These are phyloP conservation scores for Formicarius rufipectus DNA, from an alignment of 2,113 vertebrate species.

Conservation along the genomic window DNA sequence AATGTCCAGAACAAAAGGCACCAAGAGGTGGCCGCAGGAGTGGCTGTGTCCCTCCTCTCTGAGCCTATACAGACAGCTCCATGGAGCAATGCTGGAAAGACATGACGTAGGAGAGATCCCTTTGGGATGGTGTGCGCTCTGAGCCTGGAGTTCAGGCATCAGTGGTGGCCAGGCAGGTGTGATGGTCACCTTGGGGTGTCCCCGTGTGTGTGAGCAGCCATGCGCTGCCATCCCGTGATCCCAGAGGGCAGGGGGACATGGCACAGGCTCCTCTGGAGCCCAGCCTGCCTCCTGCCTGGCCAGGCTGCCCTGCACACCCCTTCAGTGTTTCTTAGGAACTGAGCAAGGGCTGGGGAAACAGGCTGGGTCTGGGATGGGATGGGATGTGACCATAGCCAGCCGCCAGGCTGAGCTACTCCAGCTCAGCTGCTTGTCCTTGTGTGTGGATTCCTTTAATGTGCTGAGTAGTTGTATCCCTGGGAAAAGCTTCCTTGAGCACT, in stretches of 20 bases:
- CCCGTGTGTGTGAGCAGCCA: background rate
- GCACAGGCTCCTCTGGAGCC: background rate
- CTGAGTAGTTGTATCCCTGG: rapidly evolving
- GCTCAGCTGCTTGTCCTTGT: background rate
- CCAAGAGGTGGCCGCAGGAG: background rate
- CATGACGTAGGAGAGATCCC: background rate
- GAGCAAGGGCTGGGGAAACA: background rate
- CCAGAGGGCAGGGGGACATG: rapidly evolving
- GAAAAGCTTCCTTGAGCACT: background rate
- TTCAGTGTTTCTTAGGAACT: background rate
- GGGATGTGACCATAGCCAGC: background rate
- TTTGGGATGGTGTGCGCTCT: background rate
- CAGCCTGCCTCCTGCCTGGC: background rate
- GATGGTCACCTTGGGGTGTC: background rate
- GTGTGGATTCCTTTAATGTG: background rate
- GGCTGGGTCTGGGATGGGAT: background rate
- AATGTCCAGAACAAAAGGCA: background rate
- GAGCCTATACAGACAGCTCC: rapidly evolving
- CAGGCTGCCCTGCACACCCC: background rate
- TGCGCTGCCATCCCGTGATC: rapidly evolving
- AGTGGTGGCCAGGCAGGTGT: background rate
- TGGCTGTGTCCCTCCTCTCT: background rate
- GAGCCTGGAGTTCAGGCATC: background rate
- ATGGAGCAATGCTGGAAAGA: background rate
- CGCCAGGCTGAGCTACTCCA: background rate